These are phyloP conservation scores for Exephanes ischioxanthus DNA, from an alignment of 2,888 invertebrate genomes.

Conservation along the genomic window DNA sequence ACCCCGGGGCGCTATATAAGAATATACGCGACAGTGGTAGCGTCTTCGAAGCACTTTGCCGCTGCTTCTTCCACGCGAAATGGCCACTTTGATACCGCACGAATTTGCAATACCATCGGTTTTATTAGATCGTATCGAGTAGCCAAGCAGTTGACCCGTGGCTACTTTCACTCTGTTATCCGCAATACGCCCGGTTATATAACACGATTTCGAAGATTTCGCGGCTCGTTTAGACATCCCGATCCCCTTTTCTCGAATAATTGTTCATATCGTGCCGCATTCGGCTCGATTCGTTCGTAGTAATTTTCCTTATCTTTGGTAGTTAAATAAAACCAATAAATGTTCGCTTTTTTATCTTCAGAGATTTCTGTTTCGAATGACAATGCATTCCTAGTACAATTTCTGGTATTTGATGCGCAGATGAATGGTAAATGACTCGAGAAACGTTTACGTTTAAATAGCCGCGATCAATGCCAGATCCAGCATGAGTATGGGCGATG, in stretches of 20 bases:
- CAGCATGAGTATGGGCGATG: no score
- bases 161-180: conserved; percentile 47
- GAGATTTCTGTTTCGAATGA: not conserved
- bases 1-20: conserved; percentile 44
- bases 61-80: conserved; percentile 54
- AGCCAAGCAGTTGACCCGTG: conserved; percentile 63
- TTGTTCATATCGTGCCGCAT: conserved; percentile 23
- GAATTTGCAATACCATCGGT: conserved; percentile 75
- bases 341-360: not conserved
- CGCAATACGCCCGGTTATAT: conserved; percentile 35
- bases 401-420: not conserved
- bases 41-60: conserved; percentile 55
- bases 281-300: not conserved
- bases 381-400: not conserved
- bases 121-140: conserved; percentile 73
- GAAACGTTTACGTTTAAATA: not conserved
- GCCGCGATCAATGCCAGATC: not conserved
- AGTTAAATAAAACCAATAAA: conserved; percentile 2
- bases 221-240: conserved; percentile 56
- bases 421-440: not conserved
- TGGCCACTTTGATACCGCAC: conserved; percentile 66
- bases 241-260: conserved; percentile 26
- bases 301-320: conserved; percentile 1
- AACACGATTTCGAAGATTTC: conserved; percentile 61
- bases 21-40: conserved; percentile 52